These are phyloP conservation scores for Periplaneta americana DNA, from an alignment of 1,140 invertebrate genomes.

Conservation along the genomic window DNA sequence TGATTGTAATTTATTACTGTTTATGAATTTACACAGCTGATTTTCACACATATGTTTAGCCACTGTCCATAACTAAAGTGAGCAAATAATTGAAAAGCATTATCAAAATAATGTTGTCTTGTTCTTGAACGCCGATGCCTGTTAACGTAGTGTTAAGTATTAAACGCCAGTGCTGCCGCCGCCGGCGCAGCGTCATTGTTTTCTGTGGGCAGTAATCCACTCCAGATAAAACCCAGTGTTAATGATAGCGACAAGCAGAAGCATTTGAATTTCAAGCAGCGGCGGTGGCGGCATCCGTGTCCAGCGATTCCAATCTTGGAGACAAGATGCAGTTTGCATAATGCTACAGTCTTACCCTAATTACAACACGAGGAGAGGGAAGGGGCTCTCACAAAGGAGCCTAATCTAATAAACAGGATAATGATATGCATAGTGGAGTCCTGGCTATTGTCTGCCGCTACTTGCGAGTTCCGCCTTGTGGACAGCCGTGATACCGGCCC, in stretches of 20 bases:
- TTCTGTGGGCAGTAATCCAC: background rate
- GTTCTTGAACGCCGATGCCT: too few species aligned
- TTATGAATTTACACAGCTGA: too few species aligned
- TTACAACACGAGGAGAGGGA: background rate
- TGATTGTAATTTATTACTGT: too few species aligned
- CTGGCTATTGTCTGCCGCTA: background rate
- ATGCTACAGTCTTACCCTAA: background rate
- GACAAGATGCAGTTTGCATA: background rate
- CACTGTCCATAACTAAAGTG: too few species aligned
- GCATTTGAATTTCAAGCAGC: background rate
- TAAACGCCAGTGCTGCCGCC: too few species aligned
- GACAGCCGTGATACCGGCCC: background rate
- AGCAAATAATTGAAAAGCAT: too few species aligned
- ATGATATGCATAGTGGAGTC: background rate
- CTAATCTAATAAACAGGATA: background rate
- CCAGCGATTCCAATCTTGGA: background rate
- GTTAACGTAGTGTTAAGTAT: too few species aligned
- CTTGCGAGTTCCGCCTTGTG: background rate
- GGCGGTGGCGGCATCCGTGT: background rate
- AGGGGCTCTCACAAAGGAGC: background rate
- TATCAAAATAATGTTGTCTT: too few species aligned
- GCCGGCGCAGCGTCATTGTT: too few species aligned
- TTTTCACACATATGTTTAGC: too few species aligned
- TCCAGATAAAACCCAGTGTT: background rate
- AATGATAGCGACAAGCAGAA: background rate